Base-by-base conservation (phyloP, 2,113 vertebrate species). In the Crotophaga sulcirostris region DNA sequence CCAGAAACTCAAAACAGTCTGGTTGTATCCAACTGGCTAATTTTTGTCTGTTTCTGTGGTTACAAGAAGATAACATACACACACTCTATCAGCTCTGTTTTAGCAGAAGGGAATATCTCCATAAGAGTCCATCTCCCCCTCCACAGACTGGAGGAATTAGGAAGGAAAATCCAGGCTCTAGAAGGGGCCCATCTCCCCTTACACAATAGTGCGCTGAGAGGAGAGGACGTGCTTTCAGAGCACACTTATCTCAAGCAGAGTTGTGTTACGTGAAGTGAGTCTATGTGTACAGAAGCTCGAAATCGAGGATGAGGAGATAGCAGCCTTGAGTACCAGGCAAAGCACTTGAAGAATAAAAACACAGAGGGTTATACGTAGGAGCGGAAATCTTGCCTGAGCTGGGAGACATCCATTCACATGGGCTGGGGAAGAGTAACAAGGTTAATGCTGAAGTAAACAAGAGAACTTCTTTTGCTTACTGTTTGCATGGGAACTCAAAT, bases 41-140 rank as follows among this genome's bases (percentile, higher is more conserved):
- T 88, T 94, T 78, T 62, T 86, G 56, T 88, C 55, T 75, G 33
- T 94, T 94, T 82, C 90, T 18, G 2, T 81, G 84, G 95, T 81
- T 95, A 91, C 72, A 33, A 64, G 44, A 64, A 73, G 85, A 95
- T 85, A 95, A 94, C 72, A 93, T 19, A 45, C 34, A 73, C 5
- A 9, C 20, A 70, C 33, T 40, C 51, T 42, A 33, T 66, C 19
- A 2, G 47, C 60, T 76, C 58, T 38, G 75, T 95, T 88, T 66
- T 94, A 78, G 76, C 68, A 90, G 36, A 60, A 31, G 17, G 16
- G 28, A 64, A 21, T 78, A 59, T 75, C 38, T 68, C 79, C 70
- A 31, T 16, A 70, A 38, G 68, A 85, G 26, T 58, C 54, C n/a
- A 29, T 66, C 26, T 82, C 82, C 8, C 29, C 55, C 9, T 67